Evolutionary conservation across 2,113 vertebrate genomes (phyloP).

Genomic region (Atlantisia rogersi): DNA sequence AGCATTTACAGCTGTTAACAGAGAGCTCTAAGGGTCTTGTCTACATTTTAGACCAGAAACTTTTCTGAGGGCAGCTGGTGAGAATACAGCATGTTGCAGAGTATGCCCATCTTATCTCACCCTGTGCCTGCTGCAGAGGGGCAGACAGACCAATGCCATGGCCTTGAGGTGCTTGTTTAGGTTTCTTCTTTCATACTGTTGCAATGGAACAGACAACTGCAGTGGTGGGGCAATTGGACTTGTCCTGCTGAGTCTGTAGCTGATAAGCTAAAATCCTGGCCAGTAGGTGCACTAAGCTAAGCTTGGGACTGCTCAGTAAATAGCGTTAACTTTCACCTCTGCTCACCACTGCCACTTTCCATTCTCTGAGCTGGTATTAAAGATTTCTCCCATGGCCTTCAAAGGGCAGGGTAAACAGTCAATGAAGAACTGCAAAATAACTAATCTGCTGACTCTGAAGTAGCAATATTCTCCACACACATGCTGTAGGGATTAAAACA

Average conservation of each 20-base stretch:
- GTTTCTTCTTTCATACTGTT: background rate
- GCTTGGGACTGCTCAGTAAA: background rate
- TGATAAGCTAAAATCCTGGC: background rate
- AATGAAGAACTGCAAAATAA: background rate
- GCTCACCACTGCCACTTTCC: background rate
- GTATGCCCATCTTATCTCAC: background rate
- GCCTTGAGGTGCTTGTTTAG: background rate
- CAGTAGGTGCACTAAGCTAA: background rate
- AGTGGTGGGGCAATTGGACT: background rate
- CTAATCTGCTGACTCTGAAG: background rate
- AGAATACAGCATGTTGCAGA: background rate
- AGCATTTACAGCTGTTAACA: background rate
- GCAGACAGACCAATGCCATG: background rate
- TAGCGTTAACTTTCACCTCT: background rate
- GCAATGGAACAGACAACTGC: background rate
- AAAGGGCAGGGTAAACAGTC: background rate
- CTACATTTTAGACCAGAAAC: background rate
- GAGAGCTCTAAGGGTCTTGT: background rate
- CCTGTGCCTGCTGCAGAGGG: accelerated
- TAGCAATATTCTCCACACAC: background rate
- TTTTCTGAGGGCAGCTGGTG: background rate
- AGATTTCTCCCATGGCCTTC: background rate
- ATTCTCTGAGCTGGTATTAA: background rate
- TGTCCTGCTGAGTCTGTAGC: background rate
- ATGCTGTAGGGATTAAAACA: background rate